Evolutionary conservation across 2,888 invertebrate species (phyloP).

Genomic region (Apamea crenata): DNA sequence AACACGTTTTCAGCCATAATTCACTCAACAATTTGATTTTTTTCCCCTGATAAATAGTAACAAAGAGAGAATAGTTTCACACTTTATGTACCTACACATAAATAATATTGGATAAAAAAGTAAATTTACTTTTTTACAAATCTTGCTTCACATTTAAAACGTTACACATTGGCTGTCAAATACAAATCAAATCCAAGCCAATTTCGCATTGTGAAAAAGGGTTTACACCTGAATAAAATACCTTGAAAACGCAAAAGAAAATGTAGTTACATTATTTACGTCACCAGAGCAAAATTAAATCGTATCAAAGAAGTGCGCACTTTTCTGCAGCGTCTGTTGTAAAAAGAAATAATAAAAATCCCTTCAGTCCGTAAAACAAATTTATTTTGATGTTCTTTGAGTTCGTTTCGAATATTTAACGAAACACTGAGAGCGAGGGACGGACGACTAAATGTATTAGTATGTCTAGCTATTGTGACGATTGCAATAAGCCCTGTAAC

Average conservation of each 20-base stretch:
- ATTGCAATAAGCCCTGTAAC: conserved; percentile 28
- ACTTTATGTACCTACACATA: too few relatives aligned
- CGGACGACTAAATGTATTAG: conserved; percentile 24
- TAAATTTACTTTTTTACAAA: background rate
- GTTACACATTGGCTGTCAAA: too few relatives aligned
- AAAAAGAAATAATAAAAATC: conserved; percentile 65
- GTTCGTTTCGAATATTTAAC: conserved; percentile 55
- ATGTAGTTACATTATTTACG: conserved; percentile 30
- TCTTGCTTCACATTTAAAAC: background rate
- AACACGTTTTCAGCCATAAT: background rate
- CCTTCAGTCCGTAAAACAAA: conserved; percentile 60
- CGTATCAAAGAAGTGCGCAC: conserved; percentile 62
- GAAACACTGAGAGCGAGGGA: conserved; percentile 32
- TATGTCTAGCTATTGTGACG: conserved; percentile 24
- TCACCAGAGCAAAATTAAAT: conserved; percentile 59
- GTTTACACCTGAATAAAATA: conserved; percentile 2
- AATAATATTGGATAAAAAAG: background rate
- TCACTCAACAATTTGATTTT: too few relatives aligned
- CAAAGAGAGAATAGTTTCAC: too few relatives aligned
- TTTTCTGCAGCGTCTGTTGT: conserved; percentile 55
- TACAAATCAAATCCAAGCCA: background rate
- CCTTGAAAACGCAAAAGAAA: conserved; percentile 11
- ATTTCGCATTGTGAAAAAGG: background rate
- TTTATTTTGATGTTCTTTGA: conserved; percentile 64
- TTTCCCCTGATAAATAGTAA: too few relatives aligned